Evolutionary conservation across 2,113 vertebrate species (phyloP).

Genomic region (Glaucomys volans): DNA sequence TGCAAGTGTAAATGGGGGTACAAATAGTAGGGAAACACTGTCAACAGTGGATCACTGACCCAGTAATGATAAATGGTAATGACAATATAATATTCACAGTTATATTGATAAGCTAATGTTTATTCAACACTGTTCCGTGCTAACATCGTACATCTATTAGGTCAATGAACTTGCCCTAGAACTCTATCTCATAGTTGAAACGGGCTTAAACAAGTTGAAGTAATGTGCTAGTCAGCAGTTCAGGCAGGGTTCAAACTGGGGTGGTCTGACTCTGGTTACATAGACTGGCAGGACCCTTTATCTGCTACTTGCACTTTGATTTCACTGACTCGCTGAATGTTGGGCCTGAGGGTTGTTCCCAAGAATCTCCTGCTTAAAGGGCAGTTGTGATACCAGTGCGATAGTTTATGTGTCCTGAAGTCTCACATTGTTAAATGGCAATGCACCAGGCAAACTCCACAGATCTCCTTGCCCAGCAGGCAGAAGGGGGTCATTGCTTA

Average conservation of each 20-base stretch:
- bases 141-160: background rate
- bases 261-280: background rate
- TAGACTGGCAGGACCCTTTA: background rate
- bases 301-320: background rate
- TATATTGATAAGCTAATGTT: background rate
- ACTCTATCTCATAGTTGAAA: background rate
- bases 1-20: background rate
- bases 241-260: background rate
- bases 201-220: background rate
- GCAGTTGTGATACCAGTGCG: background rate
- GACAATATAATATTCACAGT: background rate
- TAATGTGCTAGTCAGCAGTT: background rate
- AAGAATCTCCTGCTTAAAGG: background rate
- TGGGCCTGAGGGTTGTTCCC: background rate
- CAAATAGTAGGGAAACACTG: background rate
- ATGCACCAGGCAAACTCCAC: background rate
- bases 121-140: constrained; percentile 5
- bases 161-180: background rate
- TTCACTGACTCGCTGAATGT: background rate
- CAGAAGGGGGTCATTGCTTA: background rate
- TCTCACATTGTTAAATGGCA: background rate
- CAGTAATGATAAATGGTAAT: background rate
- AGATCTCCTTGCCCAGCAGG: background rate
- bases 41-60: background rate
- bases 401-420: background rate